Base-by-base conservation (phyloP, 2,888 invertebrate species). In the Suillia variegata region DNA sequence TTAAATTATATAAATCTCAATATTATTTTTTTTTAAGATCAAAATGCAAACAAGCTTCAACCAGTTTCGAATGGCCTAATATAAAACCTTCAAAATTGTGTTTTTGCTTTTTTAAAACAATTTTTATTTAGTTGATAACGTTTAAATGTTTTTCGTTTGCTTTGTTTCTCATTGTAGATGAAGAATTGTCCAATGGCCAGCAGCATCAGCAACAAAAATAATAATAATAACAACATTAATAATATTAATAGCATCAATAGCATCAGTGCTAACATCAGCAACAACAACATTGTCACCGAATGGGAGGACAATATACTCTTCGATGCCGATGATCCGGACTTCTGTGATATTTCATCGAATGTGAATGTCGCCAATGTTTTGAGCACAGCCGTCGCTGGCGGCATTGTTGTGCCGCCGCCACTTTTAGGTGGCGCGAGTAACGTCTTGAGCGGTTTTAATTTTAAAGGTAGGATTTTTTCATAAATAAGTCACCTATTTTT, bases 261-360 rank as follows among this genome's bases (percentile, higher is more conserved):
- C n/a, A 67, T 20, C 59, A 53, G 49, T 58, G 58, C 42, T 42
- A 56, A 56, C 21, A 64, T 20, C 73, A 70, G 42, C n/a, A 13
- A 24, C 24, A 51, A 51, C 18, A 26, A 31, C 60, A 75, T 78
- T 60, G 76, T 78, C 59, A 76, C 78, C 42, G 81, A 81, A 65
- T 81, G 81, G 81, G 81, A 81, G 67, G 81, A 81, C 61, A 78
- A 77, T 62, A 69, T 79, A 59, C 71, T 80, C 42, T 81, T 81
- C 65, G 81, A 81, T 71, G 76, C 78, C 33, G 81, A 81, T 66
- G 81, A 81, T 75, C 81, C 81, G 49, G 81, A 81, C 73, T 81
- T 81, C 65, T 78, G 77, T 60, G 73, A 70, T 63, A 67, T 70
- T 18, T 65, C 72, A 24, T 63, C 71, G 21, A 70, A 65, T 62